Evolutionary conservation across 2,797 vertebrate genomes (phyloP).

Genomic region (Microhierax caerulescens): DNA sequence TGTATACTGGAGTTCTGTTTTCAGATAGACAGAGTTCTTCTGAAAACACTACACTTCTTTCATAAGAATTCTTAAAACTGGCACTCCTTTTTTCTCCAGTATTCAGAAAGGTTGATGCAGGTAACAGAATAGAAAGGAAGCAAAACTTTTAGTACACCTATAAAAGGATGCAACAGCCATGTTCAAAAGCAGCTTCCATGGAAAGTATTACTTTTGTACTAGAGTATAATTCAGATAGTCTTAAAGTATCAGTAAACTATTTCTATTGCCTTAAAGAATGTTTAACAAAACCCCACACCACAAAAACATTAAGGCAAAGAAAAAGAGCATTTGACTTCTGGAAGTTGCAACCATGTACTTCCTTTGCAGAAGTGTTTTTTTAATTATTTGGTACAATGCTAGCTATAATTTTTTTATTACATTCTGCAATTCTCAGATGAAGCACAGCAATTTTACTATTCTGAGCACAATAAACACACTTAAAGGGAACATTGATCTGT

Average conservation of each 20-base stretch:
- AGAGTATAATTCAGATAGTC: not conserved
- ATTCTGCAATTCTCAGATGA: not conserved
- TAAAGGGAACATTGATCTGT: not conserved
- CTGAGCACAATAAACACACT: constrained; percentile 7
- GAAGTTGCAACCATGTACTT: not conserved
- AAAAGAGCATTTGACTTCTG: not conserved
- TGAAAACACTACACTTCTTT: not conserved
- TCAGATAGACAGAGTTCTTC: not conserved
- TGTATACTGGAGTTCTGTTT: not conserved
- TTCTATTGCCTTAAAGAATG: not conserved
- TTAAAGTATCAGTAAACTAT: not conserved
- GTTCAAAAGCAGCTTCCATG: not conserved
- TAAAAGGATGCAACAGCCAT: not conserved
- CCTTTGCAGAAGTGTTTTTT: not conserved
- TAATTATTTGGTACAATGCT: not conserved
- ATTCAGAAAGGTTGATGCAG: not conserved
- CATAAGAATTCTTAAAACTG: not conserved
- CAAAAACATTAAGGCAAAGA: not conserved
- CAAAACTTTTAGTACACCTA: not conserved
- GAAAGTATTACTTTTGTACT: not conserved
- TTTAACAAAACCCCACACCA: not conserved
- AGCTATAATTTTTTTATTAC: not conserved
- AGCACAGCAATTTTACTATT: not conserved
- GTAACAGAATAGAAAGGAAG: not conserved
- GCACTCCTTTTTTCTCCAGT: not conserved